Base-by-base conservation (phyloP, 2,113 vertebrate species). In the Ondatra zibethicus region DNA sequence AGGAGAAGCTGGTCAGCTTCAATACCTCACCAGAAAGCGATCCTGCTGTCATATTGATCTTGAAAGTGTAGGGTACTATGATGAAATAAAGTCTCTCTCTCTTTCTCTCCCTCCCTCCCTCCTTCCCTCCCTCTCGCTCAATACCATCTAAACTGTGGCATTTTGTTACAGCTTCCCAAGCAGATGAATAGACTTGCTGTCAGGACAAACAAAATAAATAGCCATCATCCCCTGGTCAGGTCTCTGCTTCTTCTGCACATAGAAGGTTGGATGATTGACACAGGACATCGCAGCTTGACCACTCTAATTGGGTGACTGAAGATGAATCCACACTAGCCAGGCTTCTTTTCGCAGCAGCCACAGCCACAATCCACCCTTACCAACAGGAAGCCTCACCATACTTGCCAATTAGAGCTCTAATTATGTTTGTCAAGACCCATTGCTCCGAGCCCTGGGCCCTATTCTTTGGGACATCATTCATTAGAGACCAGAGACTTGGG, bases 121-220 rank as follows among this genome's bases (percentile, higher is more conserved):
- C 16, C n/a, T 17, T n/a, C 36, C 21, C 36, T 72, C 66, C 33
- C 66, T 33, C 12, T 33, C 31, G 12, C 27, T 42, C 3, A 31
- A 13, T 52, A 9, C 21, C 21, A 12, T 21, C 7, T 10, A 1
- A 33, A 29, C 42, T 11, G 25, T 0, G 33, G 12, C 1, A 10
- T 70, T 76, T 19, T 70, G n/a, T 70, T n/a, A 14, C 0, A 36
- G 61, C 31, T 1, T 13, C 58, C 39, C 1, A 5, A 45, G 17
- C 31, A 13, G 39, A 89, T 16, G 3, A 7, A 27, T 3, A 55
- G 0, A 61, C 14, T 21, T 23, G 58, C 68, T 66, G 52, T 12
- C 9, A 1, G 0, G 42, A 13, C 25, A n/a, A 4, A 50, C 7
- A 4, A 2, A 27, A 21, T 1, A 39, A 29, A 75, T 1, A 1